These are phyloP conservation scores for Cryptomyrus ogoouensis DNA, from an alignment of 2,113 vertebrate species.

Conservation along the genomic window DNA sequence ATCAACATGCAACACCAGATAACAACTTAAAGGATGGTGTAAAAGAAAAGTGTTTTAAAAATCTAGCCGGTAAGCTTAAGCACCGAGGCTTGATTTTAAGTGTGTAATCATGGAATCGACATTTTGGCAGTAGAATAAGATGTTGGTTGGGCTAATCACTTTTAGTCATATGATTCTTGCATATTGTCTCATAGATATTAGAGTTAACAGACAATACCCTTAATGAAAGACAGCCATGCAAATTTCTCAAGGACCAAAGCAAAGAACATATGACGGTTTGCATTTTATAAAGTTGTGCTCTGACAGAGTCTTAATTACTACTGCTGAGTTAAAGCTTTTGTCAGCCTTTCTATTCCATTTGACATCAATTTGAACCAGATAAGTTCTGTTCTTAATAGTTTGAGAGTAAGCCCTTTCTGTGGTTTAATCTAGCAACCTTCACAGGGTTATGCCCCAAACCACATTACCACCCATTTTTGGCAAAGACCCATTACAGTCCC, in stretches of 20 bases:
- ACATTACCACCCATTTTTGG: neutral
- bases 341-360: neutral
- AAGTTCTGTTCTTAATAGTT: neutral
- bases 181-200: neutral
- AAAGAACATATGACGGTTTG: neutral
- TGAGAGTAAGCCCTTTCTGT: neutral
- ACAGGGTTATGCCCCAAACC: neutral
- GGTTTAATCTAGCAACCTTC: neutral
- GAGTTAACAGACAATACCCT: neutral
- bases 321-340: neutral
- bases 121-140: neutral
- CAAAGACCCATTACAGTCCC: neutral
- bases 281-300: neutral
- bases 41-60: neutral
- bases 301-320: neutral
- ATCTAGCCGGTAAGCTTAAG: neutral
- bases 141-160: neutral
- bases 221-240: neutral
- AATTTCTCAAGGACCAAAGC: neutral
- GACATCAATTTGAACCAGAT: neutral
- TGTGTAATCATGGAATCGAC: neutral
- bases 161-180: neutral
- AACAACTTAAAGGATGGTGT: slow-evolving; percentile 9
- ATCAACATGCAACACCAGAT: neutral
- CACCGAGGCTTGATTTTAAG: neutral